Conservation (phyloP, 2,797 vertebrate genomes). For the Cephalopachus bancanus region DNA sequence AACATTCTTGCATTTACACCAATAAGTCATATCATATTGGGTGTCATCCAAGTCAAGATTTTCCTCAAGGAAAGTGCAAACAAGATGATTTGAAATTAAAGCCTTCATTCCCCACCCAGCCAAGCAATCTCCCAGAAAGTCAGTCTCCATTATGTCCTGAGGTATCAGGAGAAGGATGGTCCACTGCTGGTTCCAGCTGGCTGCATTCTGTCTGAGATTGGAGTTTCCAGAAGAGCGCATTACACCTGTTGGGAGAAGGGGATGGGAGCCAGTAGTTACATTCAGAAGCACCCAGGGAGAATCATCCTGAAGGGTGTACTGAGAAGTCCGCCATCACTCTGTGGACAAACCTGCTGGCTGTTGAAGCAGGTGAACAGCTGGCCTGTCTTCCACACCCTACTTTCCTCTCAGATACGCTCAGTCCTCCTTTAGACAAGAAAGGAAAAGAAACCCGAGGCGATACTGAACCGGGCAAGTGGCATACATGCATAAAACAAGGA, state of each 20-base stretch:
- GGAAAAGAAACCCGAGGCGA: conserved; percentile 4
- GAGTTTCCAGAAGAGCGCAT: background rate
- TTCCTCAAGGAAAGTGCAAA: conserved; percentile 62
- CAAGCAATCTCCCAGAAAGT: conserved; percentile 13
- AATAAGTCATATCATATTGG: conserved; percentile 56
- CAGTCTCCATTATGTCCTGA: background rate
- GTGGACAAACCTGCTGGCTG: background rate
- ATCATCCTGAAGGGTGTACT: background rate
- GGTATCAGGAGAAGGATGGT: background rate
- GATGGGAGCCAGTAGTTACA: background rate
- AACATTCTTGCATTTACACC: conserved; percentile 59
- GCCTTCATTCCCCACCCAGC: background rate
- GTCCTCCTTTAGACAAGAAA: background rate
- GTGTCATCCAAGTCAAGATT: conserved; percentile 34
- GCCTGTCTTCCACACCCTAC: background rate
- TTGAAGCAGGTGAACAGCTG: background rate
- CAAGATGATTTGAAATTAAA: conserved; percentile 35
- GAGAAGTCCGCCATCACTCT: background rate
- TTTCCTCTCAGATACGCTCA: background rate
- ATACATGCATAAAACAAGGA: background rate
- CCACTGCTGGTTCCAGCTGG: background rate
- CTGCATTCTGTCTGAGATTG: conserved; percentile 28
- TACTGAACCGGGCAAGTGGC: background rate
- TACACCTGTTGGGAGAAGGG: too few relatives aligned
- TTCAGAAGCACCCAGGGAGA: background rate